Percentiles rank a stretch among this genome's conserved stretches.
These are phyloP conservation scores for Pristionchus arcanus DNA, from an alignment of 2,888 invertebrate species.

Conservation along the genomic window DNA sequence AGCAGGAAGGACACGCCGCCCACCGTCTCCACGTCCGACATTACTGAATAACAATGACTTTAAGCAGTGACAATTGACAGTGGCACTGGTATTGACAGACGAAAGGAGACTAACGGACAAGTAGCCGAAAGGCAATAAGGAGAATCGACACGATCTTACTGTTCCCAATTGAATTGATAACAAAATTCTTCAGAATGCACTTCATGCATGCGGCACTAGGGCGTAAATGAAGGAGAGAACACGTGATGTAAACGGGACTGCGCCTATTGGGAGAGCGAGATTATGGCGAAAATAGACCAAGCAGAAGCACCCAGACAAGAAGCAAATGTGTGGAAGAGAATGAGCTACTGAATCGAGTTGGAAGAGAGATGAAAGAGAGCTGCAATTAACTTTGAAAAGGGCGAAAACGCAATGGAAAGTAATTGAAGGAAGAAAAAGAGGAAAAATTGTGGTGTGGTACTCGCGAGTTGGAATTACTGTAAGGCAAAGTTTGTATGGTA, in stretches of 20 bases:
- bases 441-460: background rate
- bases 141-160: no score
- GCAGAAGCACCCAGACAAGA: no score
- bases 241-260: background rate
- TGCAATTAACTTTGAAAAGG: slow-evolving; percentile 8
- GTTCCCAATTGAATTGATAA: no score
- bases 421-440: background rate
- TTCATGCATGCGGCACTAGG: no score
- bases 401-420: background rate
- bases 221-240: background rate
- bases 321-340: background rate
- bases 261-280: background rate
- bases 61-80: background rate
- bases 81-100: no score
- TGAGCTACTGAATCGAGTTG: background rate
- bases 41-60: background rate
- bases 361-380: background rate
- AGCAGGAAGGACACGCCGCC: slow-evolving; percentile 90
- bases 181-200: no score
- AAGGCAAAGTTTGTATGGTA: background rate
- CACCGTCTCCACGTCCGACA: slow-evolving; percentile 82
- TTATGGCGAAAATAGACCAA: background rate
- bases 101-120: no score
- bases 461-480: slow-evolving; percentile 32
- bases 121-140: no score